Conservation (phyloP, 2,113 vertebrate species). For the Malaclemys terrapin region DNA sequence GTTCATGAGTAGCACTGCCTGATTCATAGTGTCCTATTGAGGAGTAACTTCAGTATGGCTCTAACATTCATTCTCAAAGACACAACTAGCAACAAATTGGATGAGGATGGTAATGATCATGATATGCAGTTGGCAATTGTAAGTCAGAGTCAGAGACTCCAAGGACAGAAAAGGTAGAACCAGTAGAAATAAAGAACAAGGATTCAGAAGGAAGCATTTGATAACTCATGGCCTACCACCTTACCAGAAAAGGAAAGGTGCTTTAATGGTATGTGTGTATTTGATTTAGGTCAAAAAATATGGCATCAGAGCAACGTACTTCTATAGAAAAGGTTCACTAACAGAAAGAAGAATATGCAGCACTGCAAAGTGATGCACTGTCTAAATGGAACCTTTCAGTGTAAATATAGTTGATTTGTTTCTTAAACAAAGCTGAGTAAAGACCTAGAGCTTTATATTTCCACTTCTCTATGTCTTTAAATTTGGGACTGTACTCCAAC, state of each 20-base stretch:
- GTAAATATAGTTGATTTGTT: conserved; percentile 53
- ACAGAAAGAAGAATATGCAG: not conserved
- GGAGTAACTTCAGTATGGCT: conserved; percentile 4
- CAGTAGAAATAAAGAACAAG: not conserved
- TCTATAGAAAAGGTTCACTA: not conserved
- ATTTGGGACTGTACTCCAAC: conserved; percentile 55
- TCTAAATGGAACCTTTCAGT: conserved; percentile 48
- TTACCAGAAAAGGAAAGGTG: not conserved
- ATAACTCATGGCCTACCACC: not conserved
- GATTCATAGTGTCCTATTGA: not conserved
- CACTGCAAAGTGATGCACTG: not conserved
- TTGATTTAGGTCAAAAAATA: conserved; percentile 2
- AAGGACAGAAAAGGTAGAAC: not conserved
- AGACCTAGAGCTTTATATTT: conserved; percentile 58
- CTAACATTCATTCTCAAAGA: not conserved
- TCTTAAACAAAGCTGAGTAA: conserved; percentile 6
- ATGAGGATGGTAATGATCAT: not conserved
- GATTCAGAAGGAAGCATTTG: not conserved
- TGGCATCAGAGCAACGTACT: not conserved
- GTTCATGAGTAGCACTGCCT: not conserved
- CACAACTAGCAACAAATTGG: not conserved
- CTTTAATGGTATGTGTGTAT: not conserved
- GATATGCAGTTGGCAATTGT: not conserved
- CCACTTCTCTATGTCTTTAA: conserved; percentile 63
- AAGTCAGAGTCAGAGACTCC: not conserved